Percentiles rank a stretch among this genome's conserved stretches.
phyloP scores from a whole-genome alignment of 2,888 invertebrate species.

The Miltochrista miniata region DNA sequence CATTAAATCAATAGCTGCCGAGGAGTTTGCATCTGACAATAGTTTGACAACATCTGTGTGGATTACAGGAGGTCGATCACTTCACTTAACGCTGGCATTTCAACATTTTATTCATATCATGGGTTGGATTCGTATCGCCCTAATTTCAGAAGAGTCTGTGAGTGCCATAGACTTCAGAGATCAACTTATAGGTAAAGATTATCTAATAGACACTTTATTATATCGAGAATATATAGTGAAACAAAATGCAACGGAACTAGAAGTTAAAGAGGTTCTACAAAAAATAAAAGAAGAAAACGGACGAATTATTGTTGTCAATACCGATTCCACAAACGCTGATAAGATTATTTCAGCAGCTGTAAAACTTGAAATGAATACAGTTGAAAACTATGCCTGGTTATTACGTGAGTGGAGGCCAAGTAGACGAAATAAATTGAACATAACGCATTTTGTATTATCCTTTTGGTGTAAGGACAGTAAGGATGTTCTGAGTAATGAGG shows the following conservation, averaged over 20 bases:
- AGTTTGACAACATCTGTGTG: neutral
- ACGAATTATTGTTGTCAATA: conserved; percentile 4
- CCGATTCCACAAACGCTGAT: conserved; percentile 6
- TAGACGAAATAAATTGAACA: neutral
- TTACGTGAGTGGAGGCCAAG: conserved; percentile 4
- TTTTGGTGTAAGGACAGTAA: neutral
- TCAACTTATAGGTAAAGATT: neutral
- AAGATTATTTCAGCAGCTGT: conserved; percentile 8
- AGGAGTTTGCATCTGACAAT: neutral
- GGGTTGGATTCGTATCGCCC: conserved; percentile 5
- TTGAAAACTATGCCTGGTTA: conserved; percentile 3
- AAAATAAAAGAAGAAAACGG: conserved; percentile 4
- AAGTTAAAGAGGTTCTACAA: neutral
- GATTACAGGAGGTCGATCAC: neutral
- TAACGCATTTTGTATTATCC: conserved; percentile 2
- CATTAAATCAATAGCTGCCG: neutral
- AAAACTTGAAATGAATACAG: conserved; percentile 5
- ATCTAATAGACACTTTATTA: neutral
- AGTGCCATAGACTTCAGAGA: neutral
- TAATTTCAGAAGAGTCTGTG: conserved; percentile 6
- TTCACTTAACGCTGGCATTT: conserved; percentile 4
- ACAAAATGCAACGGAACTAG: neutral
- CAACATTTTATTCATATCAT: neutral
- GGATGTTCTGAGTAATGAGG: neutral
- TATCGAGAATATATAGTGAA: neutral